Base-by-base conservation (phyloP, 2,888 invertebrate species). In the Halictus quadricinctus region DNA sequence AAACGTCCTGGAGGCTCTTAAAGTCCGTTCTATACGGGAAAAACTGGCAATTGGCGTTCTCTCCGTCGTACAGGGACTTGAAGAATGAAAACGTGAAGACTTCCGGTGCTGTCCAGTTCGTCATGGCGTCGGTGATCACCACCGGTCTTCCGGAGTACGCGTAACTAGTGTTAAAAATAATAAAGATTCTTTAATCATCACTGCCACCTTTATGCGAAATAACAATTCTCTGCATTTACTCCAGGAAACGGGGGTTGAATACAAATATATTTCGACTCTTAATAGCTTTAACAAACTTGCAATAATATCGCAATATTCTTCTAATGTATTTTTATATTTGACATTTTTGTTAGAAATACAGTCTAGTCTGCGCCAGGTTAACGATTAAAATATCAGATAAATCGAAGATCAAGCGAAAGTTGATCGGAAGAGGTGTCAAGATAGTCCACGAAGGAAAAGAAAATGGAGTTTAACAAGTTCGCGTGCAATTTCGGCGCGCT, bases 1-100 rank as follows among this genome's bases (percentile, higher is more conserved):
- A 96, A 0, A 98, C 98, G 86, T 99, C 97, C 75, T 96, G 95
- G 0, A 99, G 95, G 72, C 96, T 97, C 50, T 95, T 95, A 91
- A 99, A 97, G 58, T 98, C 97, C 0, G 98, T 98, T 95, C 97
- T 96, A 94, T 99, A 99, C 0, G 99, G 98, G 93, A 99, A 98
- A 95, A 98, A 99, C 94, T 99, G 99, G 91, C 99, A 99, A 88
- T 97, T 96, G 79, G 91, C 92, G 12, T 91, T 84, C 77, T 90
- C 91, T 0, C 90, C 95, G 50, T 95, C 95, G 94, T 99, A 98
- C 79, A 98, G 95, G 8, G 96, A 95, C 88, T 97, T 97, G 94
- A 99, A 98, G 95, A 97, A 98, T 86, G 96, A 95, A 93, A 98
- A 99, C 88, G 97, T 96, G 95, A 99, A 99, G 85, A 96, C 96